Conservation (phyloP, 2,888 invertebrate species). For the Rambutsinella grinnellia region DNA sequence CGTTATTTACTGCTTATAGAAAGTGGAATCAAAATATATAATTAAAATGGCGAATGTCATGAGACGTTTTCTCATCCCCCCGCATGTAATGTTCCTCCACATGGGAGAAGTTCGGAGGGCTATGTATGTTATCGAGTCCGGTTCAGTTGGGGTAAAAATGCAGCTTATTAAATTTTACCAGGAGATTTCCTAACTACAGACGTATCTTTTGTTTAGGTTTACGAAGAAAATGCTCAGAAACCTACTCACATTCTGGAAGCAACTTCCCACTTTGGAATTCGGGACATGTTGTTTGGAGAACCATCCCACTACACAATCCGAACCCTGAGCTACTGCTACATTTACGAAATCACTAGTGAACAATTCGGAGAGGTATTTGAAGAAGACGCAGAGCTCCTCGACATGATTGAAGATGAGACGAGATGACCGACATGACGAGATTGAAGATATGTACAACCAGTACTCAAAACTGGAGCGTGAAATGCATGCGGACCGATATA, state of each 20-base stretch:
- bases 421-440: constrained; percentile 29
- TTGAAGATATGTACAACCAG: constrained; percentile 52
- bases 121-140: constrained; percentile 59
- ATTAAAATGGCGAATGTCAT: constrained; percentile 53
- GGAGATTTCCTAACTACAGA: neutral
- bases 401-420: constrained; percentile 49
- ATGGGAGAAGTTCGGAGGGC: constrained; percentile 63
- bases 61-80: constrained; percentile 59
- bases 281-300: constrained; percentile 60
- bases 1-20: too few species aligned
- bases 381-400: constrained; percentile 46
- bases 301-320: constrained; percentile 58
- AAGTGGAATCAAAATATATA: constrained; percentile 50
- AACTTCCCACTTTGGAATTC: constrained; percentile 52
- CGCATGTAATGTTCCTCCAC: constrained; percentile 54
- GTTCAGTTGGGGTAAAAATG: constrained; percentile 55
- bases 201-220: constrained; percentile 25
- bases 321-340: constrained; percentile 56
- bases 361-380: constrained; percentile 56
- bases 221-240: constrained; percentile 18
- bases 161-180: neutral
- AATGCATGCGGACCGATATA: constrained; percentile 16
- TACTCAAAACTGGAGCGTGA: constrained; percentile 40
- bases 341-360: constrained; percentile 59
- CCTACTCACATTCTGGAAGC: constrained; percentile 41